phyloP scores from a whole-genome alignment of 2,888 invertebrate genomes.

The Apoda limacodes region DNA sequence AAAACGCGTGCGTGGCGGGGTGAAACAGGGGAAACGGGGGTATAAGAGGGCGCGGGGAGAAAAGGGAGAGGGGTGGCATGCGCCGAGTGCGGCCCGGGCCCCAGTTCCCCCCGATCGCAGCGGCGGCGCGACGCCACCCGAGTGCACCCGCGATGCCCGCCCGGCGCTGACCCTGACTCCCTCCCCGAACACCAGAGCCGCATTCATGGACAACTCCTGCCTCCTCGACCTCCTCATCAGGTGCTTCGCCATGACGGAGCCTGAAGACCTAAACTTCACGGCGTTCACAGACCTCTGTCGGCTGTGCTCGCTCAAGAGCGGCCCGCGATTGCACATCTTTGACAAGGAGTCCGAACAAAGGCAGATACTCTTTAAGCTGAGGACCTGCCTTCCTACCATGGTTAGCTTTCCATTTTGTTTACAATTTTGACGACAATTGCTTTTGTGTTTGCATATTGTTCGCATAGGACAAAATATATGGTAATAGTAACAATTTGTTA shows the following conservation, averaged over 20 bases:
- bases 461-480: too few species aligned
- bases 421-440: too few species aligned
- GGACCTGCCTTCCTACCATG: constrained; percentile 76
- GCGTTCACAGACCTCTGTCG: constrained; percentile 78
- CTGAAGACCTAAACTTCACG: constrained; percentile 76
- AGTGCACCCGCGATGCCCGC: constrained; percentile 52
- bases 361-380: constrained; percentile 76
- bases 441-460: too few species aligned
- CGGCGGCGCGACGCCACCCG: constrained; percentile 65
- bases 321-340: constrained; percentile 76
- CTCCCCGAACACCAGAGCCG: constrained; percentile 56
- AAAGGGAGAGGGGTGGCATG: constrained; percentile 30
- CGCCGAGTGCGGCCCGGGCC: constrained; percentile 21
- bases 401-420: too few species aligned
- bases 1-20: constrained; percentile 27
- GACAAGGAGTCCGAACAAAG: constrained; percentile 79
- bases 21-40: constrained; percentile 27
- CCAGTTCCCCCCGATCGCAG: constrained; percentile 65
- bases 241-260: constrained; percentile 73
- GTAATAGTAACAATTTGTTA: too few species aligned
- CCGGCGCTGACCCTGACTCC: constrained; percentile 52
- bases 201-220: constrained; percentile 71
- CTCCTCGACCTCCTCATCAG: constrained; percentile 70
- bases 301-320: constrained; percentile 77
- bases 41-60: constrained; percentile 28